Conservation (phyloP, 2,888 invertebrate genomes). For the Argyresthia goedartella region DNA sequence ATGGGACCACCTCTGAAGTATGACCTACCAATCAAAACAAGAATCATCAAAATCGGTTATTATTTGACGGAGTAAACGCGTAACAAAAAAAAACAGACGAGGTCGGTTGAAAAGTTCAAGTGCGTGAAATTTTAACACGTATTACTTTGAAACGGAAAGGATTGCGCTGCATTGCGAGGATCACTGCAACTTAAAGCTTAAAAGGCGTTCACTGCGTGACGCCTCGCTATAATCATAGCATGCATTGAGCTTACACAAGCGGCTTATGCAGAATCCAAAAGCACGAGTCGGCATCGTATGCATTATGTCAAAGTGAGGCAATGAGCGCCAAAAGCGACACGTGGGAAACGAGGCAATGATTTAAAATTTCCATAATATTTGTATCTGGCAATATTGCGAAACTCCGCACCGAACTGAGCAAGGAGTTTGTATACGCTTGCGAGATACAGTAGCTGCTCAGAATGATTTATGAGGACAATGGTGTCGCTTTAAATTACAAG, state of each 20-base stretch:
- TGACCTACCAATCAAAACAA: no score
- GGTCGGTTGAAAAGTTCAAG: no score
- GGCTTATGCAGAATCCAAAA: background rate
- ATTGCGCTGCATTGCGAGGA: no score
- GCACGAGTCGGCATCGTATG: slow-evolving; percentile 32
- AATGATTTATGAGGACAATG: slow-evolving; percentile 38
- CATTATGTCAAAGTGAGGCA: slow-evolving; percentile 43
- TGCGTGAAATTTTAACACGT: no score
- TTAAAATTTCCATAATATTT: slow-evolving; percentile 59
- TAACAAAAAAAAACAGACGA: no score
- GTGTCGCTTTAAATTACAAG: slow-evolving; percentile 28
- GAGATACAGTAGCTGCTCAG: background rate
- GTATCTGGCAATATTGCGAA: slow-evolving; percentile 41
- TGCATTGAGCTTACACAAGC: slow-evolving; percentile 7
- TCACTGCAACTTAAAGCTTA: no score
- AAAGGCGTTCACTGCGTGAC: no score
- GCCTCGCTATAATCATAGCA: background rate
- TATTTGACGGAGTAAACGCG: no score
- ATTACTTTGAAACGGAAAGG: no score
- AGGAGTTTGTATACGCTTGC: slow-evolving; percentile 10
- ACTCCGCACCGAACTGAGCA: slow-evolving; percentile 20
- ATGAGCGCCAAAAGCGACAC: slow-evolving; percentile 22
- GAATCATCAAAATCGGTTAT: no score
- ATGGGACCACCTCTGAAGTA: no score
- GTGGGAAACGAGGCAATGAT: slow-evolving; percentile 46